Conservation (phyloP, 2,888 invertebrate species). For the Caenorhabditis angaria region DNA sequence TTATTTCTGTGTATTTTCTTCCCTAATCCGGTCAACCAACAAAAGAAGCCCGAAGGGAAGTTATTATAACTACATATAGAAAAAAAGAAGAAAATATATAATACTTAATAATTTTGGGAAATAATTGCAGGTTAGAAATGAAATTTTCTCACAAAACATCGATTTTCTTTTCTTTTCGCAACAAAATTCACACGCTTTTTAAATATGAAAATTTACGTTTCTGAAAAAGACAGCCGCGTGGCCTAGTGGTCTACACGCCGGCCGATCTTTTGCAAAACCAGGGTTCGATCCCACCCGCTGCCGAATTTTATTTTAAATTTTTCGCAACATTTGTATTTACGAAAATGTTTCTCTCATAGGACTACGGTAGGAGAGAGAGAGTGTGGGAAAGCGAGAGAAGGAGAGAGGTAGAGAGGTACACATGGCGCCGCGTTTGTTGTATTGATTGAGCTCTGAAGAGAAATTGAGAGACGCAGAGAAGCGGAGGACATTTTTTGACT, state of each 20-base stretch:
- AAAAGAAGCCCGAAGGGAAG: too few species aligned
- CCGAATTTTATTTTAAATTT: background rate
- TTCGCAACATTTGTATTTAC: constrained; percentile 6
- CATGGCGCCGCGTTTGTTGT: background rate
- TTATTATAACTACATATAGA: too few species aligned
- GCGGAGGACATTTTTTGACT: background rate
- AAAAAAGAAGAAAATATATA: background rate
- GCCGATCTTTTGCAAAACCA: background rate
- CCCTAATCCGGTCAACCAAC: background rate
- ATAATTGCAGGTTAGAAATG: background rate
- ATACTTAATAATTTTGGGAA: background rate
- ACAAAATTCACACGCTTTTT: background rate
- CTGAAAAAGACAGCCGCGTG: background rate
- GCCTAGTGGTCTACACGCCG: background rate
- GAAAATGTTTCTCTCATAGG: constrained; percentile 2
- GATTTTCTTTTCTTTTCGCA: constrained; percentile 17
- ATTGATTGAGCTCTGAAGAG: background rate
- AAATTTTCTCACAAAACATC: background rate
- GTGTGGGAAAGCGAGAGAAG: constrained; percentile 13
- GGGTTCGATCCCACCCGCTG: background rate
- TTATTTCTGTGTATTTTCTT: too few species aligned
- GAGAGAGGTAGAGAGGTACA: constrained; percentile 1
- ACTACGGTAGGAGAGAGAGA: constrained; percentile 30
- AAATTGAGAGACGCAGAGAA: background rate
- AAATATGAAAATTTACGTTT: background rate